Percentiles rank a stretch among this genome's conserved stretches.
Conservation (phyloP, 2,113 vertebrate species). For the Vireo altiloquus region DNA sequence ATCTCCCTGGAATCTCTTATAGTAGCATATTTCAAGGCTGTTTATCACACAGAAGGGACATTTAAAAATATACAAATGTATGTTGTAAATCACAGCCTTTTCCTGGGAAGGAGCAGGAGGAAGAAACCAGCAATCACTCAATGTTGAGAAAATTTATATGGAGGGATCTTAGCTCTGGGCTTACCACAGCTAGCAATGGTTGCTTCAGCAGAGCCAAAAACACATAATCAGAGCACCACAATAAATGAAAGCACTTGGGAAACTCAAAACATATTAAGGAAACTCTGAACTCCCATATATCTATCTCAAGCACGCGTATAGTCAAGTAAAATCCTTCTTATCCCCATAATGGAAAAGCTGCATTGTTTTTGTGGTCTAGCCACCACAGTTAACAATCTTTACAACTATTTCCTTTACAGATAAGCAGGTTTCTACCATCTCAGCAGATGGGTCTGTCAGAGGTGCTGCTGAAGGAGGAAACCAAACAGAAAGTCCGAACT, state of each 20-base stretch:
- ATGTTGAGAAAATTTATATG: neutral
- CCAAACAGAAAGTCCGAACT: neutral
- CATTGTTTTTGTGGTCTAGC: neutral
- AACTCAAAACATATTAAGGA: neutral
- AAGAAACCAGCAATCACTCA: neutral
- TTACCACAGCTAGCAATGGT: neutral
- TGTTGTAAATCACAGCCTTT: neutral
- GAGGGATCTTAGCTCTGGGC: neutral
- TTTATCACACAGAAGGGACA: constrained; percentile 11
- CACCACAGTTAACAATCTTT: neutral
- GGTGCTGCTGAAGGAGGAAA: neutral
- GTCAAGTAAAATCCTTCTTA: neutral
- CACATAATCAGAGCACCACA: neutral
- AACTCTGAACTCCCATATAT: neutral
- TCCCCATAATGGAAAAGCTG: neutral
- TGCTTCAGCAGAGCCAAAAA: neutral
- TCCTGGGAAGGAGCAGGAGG: neutral
- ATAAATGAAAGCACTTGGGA: neutral
- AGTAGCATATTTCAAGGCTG: neutral
- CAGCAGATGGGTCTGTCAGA: neutral
- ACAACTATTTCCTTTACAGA: neutral
- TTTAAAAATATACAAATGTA: neutral
- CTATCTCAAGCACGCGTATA: neutral
- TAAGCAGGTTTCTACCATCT: neutral
- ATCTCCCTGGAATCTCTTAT: neutral